These are phyloP conservation scores for Plebejus argus DNA, from an alignment of 2,888 invertebrate genomes.

Conservation along the genomic window DNA sequence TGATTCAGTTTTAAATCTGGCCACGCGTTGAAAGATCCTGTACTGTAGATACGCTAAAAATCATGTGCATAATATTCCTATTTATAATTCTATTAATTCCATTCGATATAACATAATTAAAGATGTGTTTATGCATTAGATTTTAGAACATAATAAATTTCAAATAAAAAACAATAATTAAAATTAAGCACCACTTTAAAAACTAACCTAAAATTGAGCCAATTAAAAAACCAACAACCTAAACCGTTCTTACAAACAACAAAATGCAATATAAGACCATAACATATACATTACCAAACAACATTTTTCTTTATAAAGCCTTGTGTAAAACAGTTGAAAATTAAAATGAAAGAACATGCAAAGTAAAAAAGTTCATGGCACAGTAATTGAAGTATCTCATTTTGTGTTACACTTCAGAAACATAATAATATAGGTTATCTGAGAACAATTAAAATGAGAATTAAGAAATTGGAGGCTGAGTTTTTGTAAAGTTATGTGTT, in stretches of 20 bases:
- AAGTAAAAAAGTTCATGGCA: not conserved
- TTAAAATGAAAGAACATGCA: not conserved
- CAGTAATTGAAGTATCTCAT: not conserved
- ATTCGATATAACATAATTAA: not conserved
- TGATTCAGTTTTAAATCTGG: not conserved
- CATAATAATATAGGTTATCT: not conserved
- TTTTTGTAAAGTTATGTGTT: not conserved
- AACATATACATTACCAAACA: not conserved
- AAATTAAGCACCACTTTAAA: slow-evolving; percentile 24
- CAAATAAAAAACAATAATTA: slow-evolving; percentile 10
- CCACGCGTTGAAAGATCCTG: not conserved
- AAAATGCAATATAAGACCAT: slow-evolving; percentile 10
- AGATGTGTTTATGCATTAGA: not conserved
- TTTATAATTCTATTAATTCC: not conserved
- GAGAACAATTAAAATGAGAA: not conserved
- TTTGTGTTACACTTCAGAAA: not conserved
- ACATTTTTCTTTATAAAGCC: slow-evolving; percentile 25
- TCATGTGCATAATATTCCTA: not conserved
- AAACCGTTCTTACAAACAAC: slow-evolving; percentile 6
- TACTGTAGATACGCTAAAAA: not conserved
- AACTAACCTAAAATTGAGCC: slow-evolving; percentile 22
- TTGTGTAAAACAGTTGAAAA: not conserved
- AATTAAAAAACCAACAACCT: slow-evolving; percentile 22
- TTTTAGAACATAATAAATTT: not conserved
- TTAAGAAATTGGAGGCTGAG: not conserved